Evolutionary conservation across 2,113 vertebrate species (phyloP).

Genomic region (Alaudala cheleensis): DNA sequence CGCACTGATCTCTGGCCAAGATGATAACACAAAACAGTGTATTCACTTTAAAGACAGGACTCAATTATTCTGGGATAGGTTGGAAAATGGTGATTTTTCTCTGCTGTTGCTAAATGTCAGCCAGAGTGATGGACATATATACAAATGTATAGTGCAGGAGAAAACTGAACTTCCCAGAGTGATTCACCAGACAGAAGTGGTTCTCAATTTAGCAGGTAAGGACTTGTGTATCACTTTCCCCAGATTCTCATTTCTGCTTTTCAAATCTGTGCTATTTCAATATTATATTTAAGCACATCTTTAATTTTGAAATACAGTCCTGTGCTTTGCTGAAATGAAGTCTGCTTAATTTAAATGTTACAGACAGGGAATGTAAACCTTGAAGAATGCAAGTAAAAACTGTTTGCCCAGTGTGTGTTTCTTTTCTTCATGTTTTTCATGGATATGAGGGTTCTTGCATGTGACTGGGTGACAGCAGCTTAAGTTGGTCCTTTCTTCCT

Average conservation of each 20-base stretch:
- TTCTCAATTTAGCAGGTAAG: slow-evolving; percentile 73
- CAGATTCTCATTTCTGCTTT: not conserved
- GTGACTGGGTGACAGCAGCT: not conserved
- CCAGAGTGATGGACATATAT: slow-evolving; percentile 32
- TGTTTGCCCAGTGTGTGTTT: not conserved
- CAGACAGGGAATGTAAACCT: not conserved
- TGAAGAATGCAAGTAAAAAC: not conserved
- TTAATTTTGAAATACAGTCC: not conserved
- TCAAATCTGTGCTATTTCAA: not conserved
- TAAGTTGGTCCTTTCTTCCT: not conserved
- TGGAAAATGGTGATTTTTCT: slow-evolving; percentile 63
- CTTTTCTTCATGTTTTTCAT: not conserved
- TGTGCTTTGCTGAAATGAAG: not conserved
- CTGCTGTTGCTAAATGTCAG: slow-evolving; percentile 58
- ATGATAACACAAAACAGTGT: not conserved
- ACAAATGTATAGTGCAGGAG: slow-evolving; percentile 58
- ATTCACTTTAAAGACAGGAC: slow-evolving; percentile 59
- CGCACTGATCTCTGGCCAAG: not conserved
- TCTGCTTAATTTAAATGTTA: not conserved
- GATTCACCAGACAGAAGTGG: not conserved
- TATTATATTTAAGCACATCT: not conserved
- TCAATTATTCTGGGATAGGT: not conserved
- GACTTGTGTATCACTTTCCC: not conserved
- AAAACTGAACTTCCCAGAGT: rapidly evolving
- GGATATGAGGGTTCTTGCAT: not conserved